Conservation (phyloP, 2,797 vertebrate species). For the Chiroxiphia lanceolata region DNA sequence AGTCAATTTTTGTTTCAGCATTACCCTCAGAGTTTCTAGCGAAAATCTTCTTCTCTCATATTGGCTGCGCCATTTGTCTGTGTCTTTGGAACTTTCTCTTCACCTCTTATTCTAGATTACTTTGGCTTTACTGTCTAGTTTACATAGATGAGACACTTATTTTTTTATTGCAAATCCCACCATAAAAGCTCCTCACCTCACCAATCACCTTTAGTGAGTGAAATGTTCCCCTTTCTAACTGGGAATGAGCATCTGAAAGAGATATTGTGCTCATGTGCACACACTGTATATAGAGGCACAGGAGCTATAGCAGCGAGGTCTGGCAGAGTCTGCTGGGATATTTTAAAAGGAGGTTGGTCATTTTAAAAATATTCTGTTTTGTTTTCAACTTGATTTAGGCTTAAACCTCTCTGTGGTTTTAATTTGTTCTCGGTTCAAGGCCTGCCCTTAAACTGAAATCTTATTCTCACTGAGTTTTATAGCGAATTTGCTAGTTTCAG, state of each 20-base stretch:
- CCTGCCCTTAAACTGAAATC: not conserved
- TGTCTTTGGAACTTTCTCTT: not conserved
- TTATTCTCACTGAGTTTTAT: not conserved
- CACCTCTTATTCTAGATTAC: not conserved
- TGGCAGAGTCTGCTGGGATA: not conserved
- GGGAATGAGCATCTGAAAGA: not conserved
- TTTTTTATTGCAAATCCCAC: not conserved
- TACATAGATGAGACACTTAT: fast-evolving
- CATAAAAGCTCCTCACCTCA: not conserved
- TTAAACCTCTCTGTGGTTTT: not conserved
- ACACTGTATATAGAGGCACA: not conserved
- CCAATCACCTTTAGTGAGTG: not conserved
- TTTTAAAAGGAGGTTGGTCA: not conserved
- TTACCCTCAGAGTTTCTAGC: not conserved
- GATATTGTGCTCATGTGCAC: not conserved
- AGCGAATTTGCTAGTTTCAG: not conserved
- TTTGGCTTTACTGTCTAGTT: not conserved
- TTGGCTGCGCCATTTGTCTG: not conserved
- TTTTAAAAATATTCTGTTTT: not conserved
- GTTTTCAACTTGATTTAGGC: not conserved
- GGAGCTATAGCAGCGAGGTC: not conserved
- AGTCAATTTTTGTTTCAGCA: not conserved
- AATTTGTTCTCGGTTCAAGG: not conserved
- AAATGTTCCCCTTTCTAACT: not conserved
- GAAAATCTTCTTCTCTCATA: not conserved